A percentile compares a stretch with the other conserved stretches of the same genome.
Evolutionary conservation across 1,140 invertebrate species (phyloP).

Genomic region (Drosophila littoralis): DNA sequence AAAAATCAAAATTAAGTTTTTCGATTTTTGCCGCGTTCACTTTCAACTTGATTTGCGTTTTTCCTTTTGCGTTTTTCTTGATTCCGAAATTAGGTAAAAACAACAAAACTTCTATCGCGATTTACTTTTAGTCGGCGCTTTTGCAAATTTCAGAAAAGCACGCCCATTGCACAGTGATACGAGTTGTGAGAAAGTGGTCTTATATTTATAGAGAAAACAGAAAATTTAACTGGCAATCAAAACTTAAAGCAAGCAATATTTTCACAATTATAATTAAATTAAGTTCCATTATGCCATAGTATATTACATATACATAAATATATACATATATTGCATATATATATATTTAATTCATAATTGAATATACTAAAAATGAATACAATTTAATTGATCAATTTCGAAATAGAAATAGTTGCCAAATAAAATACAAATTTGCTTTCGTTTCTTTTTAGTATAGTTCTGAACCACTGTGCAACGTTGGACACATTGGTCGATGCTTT

Average conservation of each 20-base stretch:
- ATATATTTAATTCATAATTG: no score
- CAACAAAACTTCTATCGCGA: constrained; percentile 5
- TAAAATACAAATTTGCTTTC: no score
- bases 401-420: no score
- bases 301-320: no score
- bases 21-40: constrained; percentile 39
- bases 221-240: no score
- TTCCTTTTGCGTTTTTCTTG: constrained; percentile 10
- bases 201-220: no score
- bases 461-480: constrained; percentile 38
- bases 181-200: neutral
- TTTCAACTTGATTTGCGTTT: constrained; percentile 26
- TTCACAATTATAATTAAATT: no score
- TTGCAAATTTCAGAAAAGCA: constrained; percentile 14
- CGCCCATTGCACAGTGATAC: constrained; percentile 50
- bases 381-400: no score
- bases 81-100: constrained; percentile 13
- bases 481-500: constrained; percentile 19
- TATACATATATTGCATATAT: no score
- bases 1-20: constrained; percentile 32
- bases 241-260: no score
- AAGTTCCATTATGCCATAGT: no score
- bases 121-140: constrained; percentile 6
- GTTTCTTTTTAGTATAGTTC: neutral
- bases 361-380: no score